Evolutionary conservation across 2,113 vertebrate species (phyloP).

Genomic region (Siphamia tubifer): DNA sequence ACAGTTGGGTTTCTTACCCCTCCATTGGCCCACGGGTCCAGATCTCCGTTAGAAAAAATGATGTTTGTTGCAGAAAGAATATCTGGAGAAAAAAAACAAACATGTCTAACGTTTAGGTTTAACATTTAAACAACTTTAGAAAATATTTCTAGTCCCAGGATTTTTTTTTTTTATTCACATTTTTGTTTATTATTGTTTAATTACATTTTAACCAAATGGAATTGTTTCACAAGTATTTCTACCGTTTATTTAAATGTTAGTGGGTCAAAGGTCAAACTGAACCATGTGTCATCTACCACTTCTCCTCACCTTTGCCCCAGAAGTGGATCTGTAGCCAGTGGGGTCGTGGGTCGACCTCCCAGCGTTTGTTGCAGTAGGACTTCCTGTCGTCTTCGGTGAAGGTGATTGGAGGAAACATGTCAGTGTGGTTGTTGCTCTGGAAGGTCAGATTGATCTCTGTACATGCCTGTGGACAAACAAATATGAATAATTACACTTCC

Average conservation of each 20-base stretch:
- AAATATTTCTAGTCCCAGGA: no score
- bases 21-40: conserved; percentile 94
- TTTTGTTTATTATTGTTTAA: no score
- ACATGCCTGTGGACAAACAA: conserved; percentile 81
- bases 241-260: no score
- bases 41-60: conserved; percentile 94
- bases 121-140: no score
- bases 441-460: conserved; percentile 89
- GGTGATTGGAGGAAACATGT: conserved; percentile 88
- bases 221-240: no score
- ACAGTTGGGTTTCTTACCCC: conserved; percentile 82
- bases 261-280: no score
- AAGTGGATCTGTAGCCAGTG: conserved; percentile 86
- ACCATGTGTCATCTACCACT: no score
- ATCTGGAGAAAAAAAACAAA: conserved; percentile 79
- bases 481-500: background rate
- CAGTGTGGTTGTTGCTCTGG: conserved; percentile 87
- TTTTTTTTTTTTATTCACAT: no score
- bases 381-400: conserved; percentile 81
- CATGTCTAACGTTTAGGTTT: no score
- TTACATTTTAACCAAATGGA: no score
- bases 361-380: conserved; percentile 83
- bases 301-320: conserved; percentile 83
- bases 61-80: conserved; percentile 89
- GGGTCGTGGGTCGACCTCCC: conserved; percentile 82